These are phyloP conservation scores for Lota lota DNA, from an alignment of 2,113 vertebrate species.

Conservation along the genomic window DNA sequence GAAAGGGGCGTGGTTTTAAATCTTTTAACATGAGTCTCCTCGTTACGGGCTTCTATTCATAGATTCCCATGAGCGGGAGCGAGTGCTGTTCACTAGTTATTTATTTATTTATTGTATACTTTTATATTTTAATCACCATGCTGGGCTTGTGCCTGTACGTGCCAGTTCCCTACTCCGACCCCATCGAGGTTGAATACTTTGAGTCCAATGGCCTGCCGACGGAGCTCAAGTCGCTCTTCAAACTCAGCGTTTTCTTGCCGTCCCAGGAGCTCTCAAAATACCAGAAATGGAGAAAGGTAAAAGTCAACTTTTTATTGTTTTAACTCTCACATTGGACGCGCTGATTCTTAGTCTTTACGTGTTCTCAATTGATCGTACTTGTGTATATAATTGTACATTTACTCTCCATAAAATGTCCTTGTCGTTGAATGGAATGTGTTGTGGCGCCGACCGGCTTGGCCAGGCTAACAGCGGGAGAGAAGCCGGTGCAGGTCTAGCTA, in stretches of 20 bases:
- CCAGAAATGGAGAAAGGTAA: constrained; percentile 86
- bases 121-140: constrained; percentile 69
- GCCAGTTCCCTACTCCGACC: constrained; percentile 76
- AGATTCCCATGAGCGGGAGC: not conserved
- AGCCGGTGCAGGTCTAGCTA: too few relatives aligned
- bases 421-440: too few relatives aligned
- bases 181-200: constrained; percentile 88
- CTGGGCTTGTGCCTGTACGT: constrained; percentile 90
- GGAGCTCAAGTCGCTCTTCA: constrained; percentile 87
- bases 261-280: constrained; percentile 89
- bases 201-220: constrained; percentile 89
- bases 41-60: constrained; percentile 65
- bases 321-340: not conserved
- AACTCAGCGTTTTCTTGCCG: constrained; percentile 87
- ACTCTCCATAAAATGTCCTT: too few relatives aligned
- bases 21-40: constrained; percentile 48
- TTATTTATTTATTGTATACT: constrained; percentile 68
- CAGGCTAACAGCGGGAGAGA: too few relatives aligned
- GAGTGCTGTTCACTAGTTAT: not conserved
- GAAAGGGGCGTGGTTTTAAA: constrained; percentile 34
- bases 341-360: too few relatives aligned
- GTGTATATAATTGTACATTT: too few relatives aligned
- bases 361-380: too few relatives aligned
- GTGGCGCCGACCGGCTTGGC: too few relatives aligned
- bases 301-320: not conserved